Base-by-base conservation (phyloP, 1,140 invertebrate species). In the Battus philenor region DNA sequence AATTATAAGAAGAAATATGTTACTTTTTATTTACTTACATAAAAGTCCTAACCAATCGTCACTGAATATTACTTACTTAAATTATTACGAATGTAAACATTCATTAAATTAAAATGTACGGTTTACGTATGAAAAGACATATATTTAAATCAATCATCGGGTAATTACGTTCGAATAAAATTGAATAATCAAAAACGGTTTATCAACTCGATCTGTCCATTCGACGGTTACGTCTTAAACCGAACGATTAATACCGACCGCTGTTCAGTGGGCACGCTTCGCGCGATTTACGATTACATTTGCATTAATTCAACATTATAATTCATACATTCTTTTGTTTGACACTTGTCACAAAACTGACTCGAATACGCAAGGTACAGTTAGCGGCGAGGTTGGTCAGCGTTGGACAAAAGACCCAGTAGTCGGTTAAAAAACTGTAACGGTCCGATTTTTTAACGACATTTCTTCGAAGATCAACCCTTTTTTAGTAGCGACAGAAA, bases 361-460 rank as follows among this genome's bases (percentile, higher is more conserved):
- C 15, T 17, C 7, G 26, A 34, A 49, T 60, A 63, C 53, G 51
- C 53, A 68, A 27, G 32, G 39, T 52, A 54, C 63, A 52, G 59
- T 67, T 67, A 41, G 20, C 11, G 18, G 15, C 30, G 5, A 11
- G 11, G 33, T 20, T 22, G 36, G 36, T 13, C 32, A 20, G 34
- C 15, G 6, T 34, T 39, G 60, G 64, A 69, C 78, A 69, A 65
- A 66, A 71, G 66, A 45, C 48, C 9, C 33, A 8, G 36, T 27
- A 29, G 33, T 32, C 47, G 8, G 34, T 20, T 27, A 65, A 70
- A 81, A 78, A 76, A 65, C 11, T 50, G 49, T 76, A 82, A 85
- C 80, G 76, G 80, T 70, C 51, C 32, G 45, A 39, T 53, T 65
- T 71, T 68, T 76, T 73, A 79, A 84, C 69, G 73, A 61, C 46